Conservation (phyloP, 2,113 vertebrate genomes). For the Poicephalus meyeri region DNA sequence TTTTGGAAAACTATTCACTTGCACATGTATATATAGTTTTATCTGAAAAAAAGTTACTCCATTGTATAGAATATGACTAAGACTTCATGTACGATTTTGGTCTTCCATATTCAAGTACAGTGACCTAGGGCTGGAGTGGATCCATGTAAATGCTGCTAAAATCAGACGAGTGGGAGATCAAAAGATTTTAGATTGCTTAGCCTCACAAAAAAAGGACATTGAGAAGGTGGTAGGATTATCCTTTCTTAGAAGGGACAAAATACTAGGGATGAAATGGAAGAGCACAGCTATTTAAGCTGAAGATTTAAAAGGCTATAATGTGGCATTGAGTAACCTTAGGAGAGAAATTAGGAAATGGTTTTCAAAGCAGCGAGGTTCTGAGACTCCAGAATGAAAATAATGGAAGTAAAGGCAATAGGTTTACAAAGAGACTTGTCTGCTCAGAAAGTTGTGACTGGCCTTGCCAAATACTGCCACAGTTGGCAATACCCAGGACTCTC, state of each 20-base stretch:
- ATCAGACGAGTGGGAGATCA: conserved; percentile 18
- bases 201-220: conserved; percentile 8
- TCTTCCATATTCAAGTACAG: neutral
- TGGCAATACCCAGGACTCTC: neutral
- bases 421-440: neutral
- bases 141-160: conserved; percentile 1
- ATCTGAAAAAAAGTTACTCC: neutral
- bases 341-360: neutral
- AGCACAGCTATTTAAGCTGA: conserved; percentile 29
- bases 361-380: neutral
- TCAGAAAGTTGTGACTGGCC: neutral
- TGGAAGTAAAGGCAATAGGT: neutral
- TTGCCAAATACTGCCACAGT: neutral
- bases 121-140: neutral
- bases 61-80: neutral
- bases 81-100: neutral
- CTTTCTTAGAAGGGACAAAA: conserved; percentile 44
- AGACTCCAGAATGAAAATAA: neutral
- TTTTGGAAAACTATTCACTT: neutral
- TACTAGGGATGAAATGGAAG: conserved; percentile 29
- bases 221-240: conserved; percentile 41
- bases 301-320: neutral
- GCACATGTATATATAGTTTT: neutral
- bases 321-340: conserved; percentile 3
- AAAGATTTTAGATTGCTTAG: conserved; percentile 45